Percentiles rank a stretch among this genome's conserved stretches.
Conservation (phyloP, 2,797 vertebrate species). For the Leuciscus waleckii region DNA sequence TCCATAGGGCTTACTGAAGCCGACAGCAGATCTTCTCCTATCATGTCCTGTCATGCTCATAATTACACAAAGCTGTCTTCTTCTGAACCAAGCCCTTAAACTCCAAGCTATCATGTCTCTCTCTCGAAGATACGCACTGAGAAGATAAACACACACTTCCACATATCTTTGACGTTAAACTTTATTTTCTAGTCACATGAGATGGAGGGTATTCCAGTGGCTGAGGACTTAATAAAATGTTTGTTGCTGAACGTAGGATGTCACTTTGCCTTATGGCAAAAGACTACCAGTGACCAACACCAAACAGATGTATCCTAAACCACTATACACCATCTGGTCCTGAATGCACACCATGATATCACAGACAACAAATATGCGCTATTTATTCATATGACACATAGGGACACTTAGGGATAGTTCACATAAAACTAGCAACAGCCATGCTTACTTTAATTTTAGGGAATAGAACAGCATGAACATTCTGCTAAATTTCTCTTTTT, state of each 20-base stretch:
- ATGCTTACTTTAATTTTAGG: not conserved
- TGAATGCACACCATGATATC: not conserved
- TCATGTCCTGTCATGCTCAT: slow-evolving; percentile 58
- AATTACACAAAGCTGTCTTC: slow-evolving; percentile 56
- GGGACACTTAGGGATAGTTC: not conserved
- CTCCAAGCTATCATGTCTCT: slow-evolving; percentile 19
- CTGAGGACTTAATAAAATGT: slow-evolving; percentile 54
- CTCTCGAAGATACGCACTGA: slow-evolving; percentile 15
- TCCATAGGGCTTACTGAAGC: slow-evolving; percentile 29
- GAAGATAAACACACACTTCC: slow-evolving; percentile 32
- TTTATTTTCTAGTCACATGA: slow-evolving; percentile 49
- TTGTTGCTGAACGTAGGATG: slow-evolving; percentile 27
- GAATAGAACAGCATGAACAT: not conserved
- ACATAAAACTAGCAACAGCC: not conserved
- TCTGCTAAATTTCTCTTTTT: not conserved
- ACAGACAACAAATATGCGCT: not conserved
- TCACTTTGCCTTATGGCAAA: slow-evolving; percentile 33
- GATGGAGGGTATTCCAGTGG: slow-evolving; percentile 44
- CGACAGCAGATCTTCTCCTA: slow-evolving; percentile 34
- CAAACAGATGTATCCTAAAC: slow-evolving; percentile 40
- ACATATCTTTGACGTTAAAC: slow-evolving; percentile 45
- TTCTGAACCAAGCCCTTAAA: slow-evolving; percentile 40
- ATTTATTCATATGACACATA: not conserved
- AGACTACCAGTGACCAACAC: slow-evolving; percentile 22
- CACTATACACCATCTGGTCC: not conserved